Base-by-base conservation (phyloP, 2,797 vertebrate genomes). In the Leuciscus waleckii region DNA sequence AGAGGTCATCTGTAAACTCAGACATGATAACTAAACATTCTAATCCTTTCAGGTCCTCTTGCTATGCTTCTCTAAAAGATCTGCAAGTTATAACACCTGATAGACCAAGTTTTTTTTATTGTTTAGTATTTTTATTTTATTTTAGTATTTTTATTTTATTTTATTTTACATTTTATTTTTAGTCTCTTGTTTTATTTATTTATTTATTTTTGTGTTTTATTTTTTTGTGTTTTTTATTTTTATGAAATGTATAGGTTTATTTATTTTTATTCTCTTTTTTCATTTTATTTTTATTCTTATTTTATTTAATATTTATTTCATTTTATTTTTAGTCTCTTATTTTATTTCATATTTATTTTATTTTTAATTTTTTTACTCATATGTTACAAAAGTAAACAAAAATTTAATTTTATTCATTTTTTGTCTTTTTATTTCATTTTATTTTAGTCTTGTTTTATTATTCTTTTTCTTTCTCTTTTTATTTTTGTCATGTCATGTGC, bases 1-100 rank as follows among this genome's bases (percentile, higher is more conserved):
- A 17, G 82, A 69, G 74, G 74, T 84, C 63, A 70, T 79, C 65
- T n/a, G 75, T 67, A 81, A 68, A 81, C 63, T 80, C 79, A 32
- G 63, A 51, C 88, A 37, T 74, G 81, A 85, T 86, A 70, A 90
- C 83, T 83, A 61, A 63, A 49, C 39, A 74, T 74, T 71, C 61
- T 54, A 19, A 39, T 2, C 61, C 26, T 23, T 32, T 49, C 63
- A 68, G 41, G 29, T 51, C 19, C 5, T 63, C 21, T 11, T 39
- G 23, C 21, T 16, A 14, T 61, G 32, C 6, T 79, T 29, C 41
- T 61, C 58, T 65, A 19, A 65, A 49, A 49, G 41, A 68, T 32
- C 26, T 68, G 19, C 10, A 41, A n/a, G 7, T 58, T 58, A 17
- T 2, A 77, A 35, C 21, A 75, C 29, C 26, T 32, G 61, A 29